Conservation (phyloP, 2,113 vertebrate species). For the Laterallus jamaicensis region DNA sequence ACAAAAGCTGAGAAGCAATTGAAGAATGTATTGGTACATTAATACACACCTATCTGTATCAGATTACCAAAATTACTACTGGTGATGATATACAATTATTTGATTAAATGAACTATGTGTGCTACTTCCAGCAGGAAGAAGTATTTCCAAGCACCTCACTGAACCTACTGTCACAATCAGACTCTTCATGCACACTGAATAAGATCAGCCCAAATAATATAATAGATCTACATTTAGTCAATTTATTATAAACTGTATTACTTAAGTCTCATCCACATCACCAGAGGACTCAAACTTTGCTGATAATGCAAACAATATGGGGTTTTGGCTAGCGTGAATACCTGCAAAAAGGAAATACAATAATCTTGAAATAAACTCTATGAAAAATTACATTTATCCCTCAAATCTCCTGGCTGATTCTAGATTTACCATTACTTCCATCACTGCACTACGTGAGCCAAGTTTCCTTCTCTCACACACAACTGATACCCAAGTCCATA, state of each 20-base stretch:
- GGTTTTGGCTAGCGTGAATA: constrained; percentile 82
- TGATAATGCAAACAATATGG: constrained; percentile 79
- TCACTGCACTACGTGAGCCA: not conserved
- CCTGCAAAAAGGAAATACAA: constrained; percentile 36
- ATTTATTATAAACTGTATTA: constrained; percentile 84
- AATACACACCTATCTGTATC: not conserved
- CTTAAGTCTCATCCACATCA: constrained; percentile 78
- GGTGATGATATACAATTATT: not conserved
- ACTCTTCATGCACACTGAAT: constrained; percentile 82
- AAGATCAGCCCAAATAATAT: constrained; percentile 84
- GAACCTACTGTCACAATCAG: constrained; percentile 83
- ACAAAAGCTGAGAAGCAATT: not conserved
- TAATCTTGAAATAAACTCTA: not conserved
- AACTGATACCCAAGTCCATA: not conserved
- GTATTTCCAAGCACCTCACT: constrained; percentile 67
- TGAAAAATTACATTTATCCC: not conserved
- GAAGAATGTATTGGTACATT: not conserved
- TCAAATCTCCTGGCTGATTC: not conserved
- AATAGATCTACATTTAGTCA: constrained; percentile 81
- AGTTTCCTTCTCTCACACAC: not conserved
- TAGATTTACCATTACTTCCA: not conserved
- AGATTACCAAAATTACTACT: not conserved
- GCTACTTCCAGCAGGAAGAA: not conserved
- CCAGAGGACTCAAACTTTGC: constrained; percentile 79
- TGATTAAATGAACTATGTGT: not conserved